Percentiles rank a stretch among this genome's conserved stretches.
phyloP scores from a whole-genome alignment of 2,797 vertebrate genomes.

The Tenualosa ilisha region DNA sequence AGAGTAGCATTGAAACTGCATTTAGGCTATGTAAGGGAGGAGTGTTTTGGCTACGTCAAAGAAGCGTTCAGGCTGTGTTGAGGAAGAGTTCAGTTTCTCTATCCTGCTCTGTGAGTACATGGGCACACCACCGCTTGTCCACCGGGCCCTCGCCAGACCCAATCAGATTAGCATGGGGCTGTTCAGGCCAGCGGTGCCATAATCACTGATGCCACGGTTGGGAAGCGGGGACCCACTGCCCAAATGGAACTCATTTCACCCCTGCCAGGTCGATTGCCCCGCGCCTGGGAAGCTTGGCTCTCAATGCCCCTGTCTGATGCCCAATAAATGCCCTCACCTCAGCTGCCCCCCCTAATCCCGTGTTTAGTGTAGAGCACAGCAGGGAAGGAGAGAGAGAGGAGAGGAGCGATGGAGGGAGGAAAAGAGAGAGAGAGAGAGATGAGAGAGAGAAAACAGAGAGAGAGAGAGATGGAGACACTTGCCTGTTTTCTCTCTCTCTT shows the following conservation, averaged over 20 bases:
- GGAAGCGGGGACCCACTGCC: conserved; percentile 30
- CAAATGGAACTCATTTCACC: conserved; percentile 35
- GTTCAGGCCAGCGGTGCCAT: not conserved
- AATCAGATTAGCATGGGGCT: conserved; percentile 37
- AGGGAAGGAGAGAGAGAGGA: not conserved
- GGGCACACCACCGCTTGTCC: conserved; percentile 30
- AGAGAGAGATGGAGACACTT: not conserved
- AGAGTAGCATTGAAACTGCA: too few species aligned
- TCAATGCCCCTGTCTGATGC: not conserved
- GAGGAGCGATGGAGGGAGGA: too few species aligned
- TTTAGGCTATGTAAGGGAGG: too few species aligned
- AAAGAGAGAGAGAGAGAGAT: not conserved
- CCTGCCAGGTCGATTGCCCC: conserved; percentile 30
- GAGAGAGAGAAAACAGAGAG: not conserved
- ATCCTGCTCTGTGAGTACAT: not conserved
- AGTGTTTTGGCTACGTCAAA: too few species aligned
- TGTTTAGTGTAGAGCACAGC: not conserved
- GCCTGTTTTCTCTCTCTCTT: not conserved
- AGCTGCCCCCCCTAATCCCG: not conserved
- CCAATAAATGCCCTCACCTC: conserved; percentile 2
- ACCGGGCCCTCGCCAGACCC: conserved; percentile 35
- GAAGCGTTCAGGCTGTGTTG: not conserved
- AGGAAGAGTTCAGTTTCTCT: not conserved
- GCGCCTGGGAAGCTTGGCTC: not conserved
- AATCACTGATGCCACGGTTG: conserved; percentile 37